A percentile compares a stretch with the other conserved stretches of the same genome.
phyloP scores from a whole-genome alignment of 2,888 invertebrate species.

The Troides helena region DNA sequence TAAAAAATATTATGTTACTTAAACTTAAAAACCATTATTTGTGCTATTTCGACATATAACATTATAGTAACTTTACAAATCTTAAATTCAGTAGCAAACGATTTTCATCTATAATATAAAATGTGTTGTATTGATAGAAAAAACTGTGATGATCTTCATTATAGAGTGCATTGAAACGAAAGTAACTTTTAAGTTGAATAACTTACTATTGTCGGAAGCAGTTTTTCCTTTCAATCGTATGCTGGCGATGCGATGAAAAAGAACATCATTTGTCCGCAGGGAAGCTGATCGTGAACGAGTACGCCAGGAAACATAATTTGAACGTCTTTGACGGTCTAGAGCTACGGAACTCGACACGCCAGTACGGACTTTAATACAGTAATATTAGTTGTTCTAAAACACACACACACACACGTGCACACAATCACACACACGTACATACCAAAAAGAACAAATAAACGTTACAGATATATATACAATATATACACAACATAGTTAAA shows the following conservation, averaged over 20 bases:
- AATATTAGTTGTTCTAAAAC: slow-evolving; percentile 71
- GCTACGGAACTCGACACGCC: slow-evolving; percentile 87
- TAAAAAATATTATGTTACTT: no score
- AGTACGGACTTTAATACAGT: slow-evolving; percentile 88
- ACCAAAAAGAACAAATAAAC: slow-evolving; percentile 2
- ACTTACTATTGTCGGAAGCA: slow-evolving; percentile 4
- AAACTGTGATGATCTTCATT: slow-evolving; percentile 5
- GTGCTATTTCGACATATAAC: no score
- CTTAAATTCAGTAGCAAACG: slow-evolving; percentile 11
- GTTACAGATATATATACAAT: neutral
- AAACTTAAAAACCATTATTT: no score
- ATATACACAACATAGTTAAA: neutral
- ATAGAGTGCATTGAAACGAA: neutral
- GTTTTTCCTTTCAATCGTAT: slow-evolving; percentile 32
- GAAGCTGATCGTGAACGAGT: slow-evolving; percentile 86
- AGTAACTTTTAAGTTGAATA: neutral
- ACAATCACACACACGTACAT: slow-evolving; percentile 32
- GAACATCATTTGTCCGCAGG: slow-evolving; percentile 74
- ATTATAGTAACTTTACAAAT: no score
- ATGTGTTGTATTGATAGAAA: slow-evolving; percentile 17
- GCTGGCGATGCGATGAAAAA: slow-evolving; percentile 47
- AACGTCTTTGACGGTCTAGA: slow-evolving; percentile 88
- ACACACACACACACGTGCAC: slow-evolving; percentile 32
- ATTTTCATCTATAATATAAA: slow-evolving; percentile 11
- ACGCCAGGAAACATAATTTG: slow-evolving; percentile 86